Evolutionary conservation across 1,140 invertebrate genomes (phyloP).

Genomic region (Caenorhabditis brenneri): DNA sequence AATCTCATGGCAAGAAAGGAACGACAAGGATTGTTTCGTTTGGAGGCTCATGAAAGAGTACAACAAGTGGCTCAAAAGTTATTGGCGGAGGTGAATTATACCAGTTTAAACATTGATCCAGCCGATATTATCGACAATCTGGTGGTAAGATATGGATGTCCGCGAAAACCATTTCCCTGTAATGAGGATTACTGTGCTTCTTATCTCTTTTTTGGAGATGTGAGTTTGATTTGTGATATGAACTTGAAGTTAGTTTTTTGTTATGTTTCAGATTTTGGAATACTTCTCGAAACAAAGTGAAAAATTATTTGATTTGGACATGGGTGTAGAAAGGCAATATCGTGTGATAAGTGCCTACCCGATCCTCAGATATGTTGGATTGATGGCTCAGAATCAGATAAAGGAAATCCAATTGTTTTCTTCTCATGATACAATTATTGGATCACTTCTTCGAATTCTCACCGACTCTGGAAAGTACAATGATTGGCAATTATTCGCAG

Average conservation of each 20-base stretch:
- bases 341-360: background rate
- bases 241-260: background rate
- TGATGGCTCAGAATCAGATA: background rate
- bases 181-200: background rate
- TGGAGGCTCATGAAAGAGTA: background rate
- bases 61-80: background rate
- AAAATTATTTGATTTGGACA: background rate
- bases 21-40: background rate
- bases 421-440: slow-evolving; percentile 25
- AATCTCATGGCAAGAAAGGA: background rate
- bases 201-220: background rate
- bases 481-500: slow-evolving; percentile 27
- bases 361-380: background rate
- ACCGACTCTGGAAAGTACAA: background rate
- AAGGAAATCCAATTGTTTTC: slow-evolving; percentile 15
- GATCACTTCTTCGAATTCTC: slow-evolving; percentile 11
- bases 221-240: background rate
- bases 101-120: background rate
- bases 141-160: background rate
- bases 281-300: slow-evolving; percentile 12
- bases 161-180: background rate
- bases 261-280: slow-evolving; percentile 24
- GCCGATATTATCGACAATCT: background rate
- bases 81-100: background rate
- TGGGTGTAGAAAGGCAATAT: slow-evolving; percentile 1